phyloP scores from a whole-genome alignment of 2,113 vertebrate genomes.

The Setophaga kirtlandii region DNA sequence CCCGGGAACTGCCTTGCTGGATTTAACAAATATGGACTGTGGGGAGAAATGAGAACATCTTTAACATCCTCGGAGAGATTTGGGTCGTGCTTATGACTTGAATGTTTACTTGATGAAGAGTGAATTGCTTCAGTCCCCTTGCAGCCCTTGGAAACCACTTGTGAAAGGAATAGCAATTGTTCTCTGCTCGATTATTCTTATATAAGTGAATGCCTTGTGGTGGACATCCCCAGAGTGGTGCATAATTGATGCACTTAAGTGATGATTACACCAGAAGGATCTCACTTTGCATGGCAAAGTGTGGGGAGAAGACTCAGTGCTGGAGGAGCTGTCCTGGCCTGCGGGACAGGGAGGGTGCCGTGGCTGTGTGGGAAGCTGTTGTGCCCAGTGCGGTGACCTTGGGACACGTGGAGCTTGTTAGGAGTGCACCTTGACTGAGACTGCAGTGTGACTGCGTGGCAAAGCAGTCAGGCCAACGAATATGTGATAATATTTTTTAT shows the following conservation, averaged over 20 bases:
- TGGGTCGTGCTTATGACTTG: not conserved
- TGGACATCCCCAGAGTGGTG: not conserved
- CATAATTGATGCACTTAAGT: not conserved
- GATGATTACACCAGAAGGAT: not conserved
- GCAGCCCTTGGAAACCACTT: constrained; percentile 34
- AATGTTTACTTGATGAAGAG: constrained; percentile 32
- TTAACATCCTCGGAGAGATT: not conserved
- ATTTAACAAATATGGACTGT: not conserved
- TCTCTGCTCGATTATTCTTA: constrained; percentile 28
- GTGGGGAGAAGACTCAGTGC: not conserved
- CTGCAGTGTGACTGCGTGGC: constrained; percentile 51
- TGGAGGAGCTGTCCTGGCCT: not conserved
- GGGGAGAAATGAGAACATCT: constrained; percentile 7
- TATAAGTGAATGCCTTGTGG: not conserved
- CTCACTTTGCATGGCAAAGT: not conserved
- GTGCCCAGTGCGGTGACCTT: not conserved
- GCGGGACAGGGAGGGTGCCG: not conserved
- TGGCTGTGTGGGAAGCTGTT: not conserved
- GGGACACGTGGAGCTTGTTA: constrained; percentile 62
- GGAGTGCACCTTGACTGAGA: constrained; percentile 17
- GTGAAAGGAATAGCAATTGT: constrained; percentile 36
- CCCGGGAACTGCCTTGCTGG: not conserved
- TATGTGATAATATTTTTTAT: constrained; percentile 72
- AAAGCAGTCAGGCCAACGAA: constrained; percentile 65
- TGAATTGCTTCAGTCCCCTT: not conserved